A percentile compares a stretch with the other conserved stretches of the same genome.
phyloP scores from a whole-genome alignment of 2,888 invertebrate genomes.

The Acanthosepion lycidas region DNA sequence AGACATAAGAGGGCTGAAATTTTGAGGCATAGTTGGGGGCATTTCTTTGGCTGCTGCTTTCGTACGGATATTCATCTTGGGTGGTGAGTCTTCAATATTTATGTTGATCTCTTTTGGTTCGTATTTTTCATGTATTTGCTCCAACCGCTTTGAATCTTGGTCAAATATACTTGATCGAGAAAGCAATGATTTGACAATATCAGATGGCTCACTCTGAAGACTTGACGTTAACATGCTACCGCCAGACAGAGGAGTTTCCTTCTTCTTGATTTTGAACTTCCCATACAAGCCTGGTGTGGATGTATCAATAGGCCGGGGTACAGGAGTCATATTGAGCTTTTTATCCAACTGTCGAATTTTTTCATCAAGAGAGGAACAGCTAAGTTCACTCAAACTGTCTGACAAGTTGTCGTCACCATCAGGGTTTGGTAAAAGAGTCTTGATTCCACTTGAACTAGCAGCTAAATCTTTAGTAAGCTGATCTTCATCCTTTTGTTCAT shows the following conservation, averaged over 20 bases:
- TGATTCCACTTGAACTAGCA: neutral
- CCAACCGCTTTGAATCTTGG: conserved; percentile 93
- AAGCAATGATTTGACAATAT: conserved; percentile 92
- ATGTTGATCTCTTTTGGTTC: conserved; percentile 76
- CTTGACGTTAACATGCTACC: conserved; percentile 48
- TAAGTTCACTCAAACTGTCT: conserved; percentile 59
- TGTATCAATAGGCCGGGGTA: conserved; percentile 51
- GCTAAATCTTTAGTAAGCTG: conserved; percentile 38
- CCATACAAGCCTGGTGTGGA: conserved; percentile 61
- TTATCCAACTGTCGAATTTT: conserved; percentile 93
- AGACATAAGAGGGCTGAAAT: conserved; percentile 42
- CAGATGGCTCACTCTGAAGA: conserved; percentile 83
- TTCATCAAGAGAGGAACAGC: conserved; percentile 83
- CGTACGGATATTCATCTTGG: conserved; percentile 54
- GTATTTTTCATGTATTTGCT: conserved; percentile 86
- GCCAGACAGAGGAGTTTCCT: conserved; percentile 60
- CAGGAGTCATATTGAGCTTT: conserved; percentile 80
- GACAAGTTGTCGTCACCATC: conserved; percentile 59
- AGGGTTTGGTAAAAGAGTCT: conserved; percentile 38
- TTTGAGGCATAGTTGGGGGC: conserved; percentile 46
- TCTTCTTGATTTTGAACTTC: conserved; percentile 73
- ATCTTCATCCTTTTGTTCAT: conserved; percentile 38
- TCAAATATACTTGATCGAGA: conserved; percentile 94
- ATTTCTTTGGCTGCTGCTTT: conserved; percentile 60
- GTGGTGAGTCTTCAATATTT: conserved; percentile 53